These are phyloP conservation scores for Trachurus trachurus DNA, from an alignment of 2,797 vertebrate species.

Conservation along the genomic window DNA sequence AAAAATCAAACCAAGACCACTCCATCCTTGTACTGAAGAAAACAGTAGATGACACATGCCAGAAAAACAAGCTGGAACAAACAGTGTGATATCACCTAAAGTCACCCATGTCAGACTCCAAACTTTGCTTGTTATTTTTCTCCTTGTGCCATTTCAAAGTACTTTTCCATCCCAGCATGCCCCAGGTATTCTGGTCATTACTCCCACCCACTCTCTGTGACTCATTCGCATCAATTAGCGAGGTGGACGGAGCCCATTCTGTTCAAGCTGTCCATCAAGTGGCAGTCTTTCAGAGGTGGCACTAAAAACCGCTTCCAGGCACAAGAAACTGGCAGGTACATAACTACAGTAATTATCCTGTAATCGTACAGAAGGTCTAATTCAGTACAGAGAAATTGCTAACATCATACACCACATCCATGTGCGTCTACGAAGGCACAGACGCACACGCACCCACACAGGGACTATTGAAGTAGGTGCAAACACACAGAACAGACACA, in stretches of 20 bases:
- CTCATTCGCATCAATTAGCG: constrained; percentile 61
- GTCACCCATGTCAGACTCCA: background rate
- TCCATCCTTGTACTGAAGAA: background rate
- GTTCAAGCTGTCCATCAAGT: constrained; percentile 65
- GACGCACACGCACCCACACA: constrained; percentile 47
- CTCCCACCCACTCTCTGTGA: constrained; percentile 66
- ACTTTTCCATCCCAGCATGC: constrained; percentile 41
- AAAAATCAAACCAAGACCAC: background rate
- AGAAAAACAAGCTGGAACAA: background rate
- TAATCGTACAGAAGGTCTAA: constrained; percentile 54
- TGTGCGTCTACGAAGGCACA: constrained; percentile 31
- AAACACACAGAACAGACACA: constrained; percentile 36
- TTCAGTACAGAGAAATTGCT: constrained; percentile 46
- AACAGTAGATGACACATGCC: background rate
- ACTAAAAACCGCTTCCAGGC: constrained; percentile 66
- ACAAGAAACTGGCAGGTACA: constrained; percentile 69
- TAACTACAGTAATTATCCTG: constrained; percentile 73
- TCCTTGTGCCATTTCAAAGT: constrained; percentile 15
- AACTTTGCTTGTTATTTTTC: constrained; percentile 16
- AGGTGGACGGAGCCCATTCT: constrained; percentile 63
- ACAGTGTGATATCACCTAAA: background rate
- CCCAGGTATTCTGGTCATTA: constrained; percentile 63
- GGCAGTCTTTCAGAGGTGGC: constrained; percentile 47
- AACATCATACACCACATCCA: constrained; percentile 18
- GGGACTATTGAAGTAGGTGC: constrained; percentile 30